These are phyloP conservation scores for Dolichotis patagonum DNA, from an alignment of 2,113 vertebrate species.

Conservation along the genomic window DNA sequence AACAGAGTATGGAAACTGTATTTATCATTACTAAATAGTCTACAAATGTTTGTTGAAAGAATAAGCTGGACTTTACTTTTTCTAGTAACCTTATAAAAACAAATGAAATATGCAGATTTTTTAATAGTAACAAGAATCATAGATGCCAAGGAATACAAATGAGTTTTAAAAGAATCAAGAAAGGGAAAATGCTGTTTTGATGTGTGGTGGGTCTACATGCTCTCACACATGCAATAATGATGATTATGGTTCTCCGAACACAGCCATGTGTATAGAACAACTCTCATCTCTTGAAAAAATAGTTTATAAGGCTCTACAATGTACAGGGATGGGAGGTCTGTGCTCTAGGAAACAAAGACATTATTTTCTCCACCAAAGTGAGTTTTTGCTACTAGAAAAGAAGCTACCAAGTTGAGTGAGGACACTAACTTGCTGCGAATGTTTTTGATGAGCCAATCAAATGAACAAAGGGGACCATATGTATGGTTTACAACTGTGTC, in stretches of 20 bases:
- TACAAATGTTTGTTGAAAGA: conserved; percentile 2
- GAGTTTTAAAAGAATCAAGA: not conserved
- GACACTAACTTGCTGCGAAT: not conserved
- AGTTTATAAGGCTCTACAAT: not conserved
- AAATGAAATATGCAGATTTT: not conserved
- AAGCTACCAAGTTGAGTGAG: not conserved
- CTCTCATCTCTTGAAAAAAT: not conserved
- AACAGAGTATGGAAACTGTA: not conserved
- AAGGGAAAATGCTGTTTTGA: not conserved
- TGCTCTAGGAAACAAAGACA: not conserved
- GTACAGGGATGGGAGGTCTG: not conserved
- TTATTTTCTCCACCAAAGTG: not conserved
- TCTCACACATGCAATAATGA: not conserved
- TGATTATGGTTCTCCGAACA: not conserved
- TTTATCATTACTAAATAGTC: not conserved
- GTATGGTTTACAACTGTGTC: not conserved
- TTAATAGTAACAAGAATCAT: not conserved
- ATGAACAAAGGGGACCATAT: not conserved
- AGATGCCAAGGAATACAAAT: not conserved
- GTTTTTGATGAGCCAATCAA: not conserved
- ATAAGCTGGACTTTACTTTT: not conserved
- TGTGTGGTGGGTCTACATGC: not conserved
- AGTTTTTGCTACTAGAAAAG: not conserved
- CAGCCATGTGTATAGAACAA: not conserved
- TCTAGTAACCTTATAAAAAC: not conserved